These are phyloP conservation scores for Vulpes lagopus DNA, from an alignment of 2,113 vertebrate species.

Conservation along the genomic window DNA sequence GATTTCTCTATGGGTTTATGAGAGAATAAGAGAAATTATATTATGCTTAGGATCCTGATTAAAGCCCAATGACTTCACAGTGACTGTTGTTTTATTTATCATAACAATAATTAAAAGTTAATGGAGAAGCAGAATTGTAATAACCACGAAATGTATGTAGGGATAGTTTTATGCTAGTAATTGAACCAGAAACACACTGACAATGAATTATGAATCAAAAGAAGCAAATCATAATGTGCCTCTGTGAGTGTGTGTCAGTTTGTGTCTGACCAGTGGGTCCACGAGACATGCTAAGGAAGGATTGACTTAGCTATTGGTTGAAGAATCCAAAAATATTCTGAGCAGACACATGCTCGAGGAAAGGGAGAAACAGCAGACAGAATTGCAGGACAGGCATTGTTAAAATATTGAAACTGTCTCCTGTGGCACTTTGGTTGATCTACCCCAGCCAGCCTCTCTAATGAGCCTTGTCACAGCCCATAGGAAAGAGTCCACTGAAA, in stretches of 20 bases:
- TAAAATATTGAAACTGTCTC: background rate
- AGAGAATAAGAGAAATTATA: background rate
- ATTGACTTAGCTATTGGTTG: background rate
- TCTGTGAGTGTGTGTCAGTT: too few species aligned
- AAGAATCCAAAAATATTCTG: slow-evolving; percentile 26
- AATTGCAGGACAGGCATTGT: background rate
- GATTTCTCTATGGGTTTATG: background rate
- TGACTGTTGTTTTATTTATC: background rate
- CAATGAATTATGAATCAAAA: slow-evolving; percentile 43
- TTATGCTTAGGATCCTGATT: background rate
- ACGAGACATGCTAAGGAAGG: background rate
- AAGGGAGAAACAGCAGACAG: background rate
- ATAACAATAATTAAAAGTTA: slow-evolving; percentile 16
- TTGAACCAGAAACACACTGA: background rate
- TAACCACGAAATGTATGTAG: background rate
- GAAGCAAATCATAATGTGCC: background rate
- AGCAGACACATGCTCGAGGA: background rate
- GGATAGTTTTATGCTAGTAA: background rate
- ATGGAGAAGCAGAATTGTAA: background rate
- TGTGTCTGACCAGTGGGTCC: background rate
- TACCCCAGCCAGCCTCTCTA: background rate
- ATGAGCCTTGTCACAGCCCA: background rate
- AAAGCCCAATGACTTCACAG: background rate
- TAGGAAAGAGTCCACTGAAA: background rate
- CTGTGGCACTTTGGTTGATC: background rate